Conservation (phyloP, 2,113 vertebrate species). For the Pontoporia blainvillei region DNA sequence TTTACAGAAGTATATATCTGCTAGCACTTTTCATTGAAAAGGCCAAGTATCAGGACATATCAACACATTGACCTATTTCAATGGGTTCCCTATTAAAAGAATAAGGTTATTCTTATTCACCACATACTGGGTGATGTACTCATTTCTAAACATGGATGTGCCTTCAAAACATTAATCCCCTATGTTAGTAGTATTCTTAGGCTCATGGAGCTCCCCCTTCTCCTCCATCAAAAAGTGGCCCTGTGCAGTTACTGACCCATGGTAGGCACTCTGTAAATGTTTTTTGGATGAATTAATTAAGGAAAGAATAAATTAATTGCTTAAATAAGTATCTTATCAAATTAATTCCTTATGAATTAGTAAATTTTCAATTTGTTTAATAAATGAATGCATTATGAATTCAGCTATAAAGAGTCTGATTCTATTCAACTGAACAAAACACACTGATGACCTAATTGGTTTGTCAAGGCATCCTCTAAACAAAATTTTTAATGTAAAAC, state of each 20-base stretch:
- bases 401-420: neutral
- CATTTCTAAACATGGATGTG: neutral
- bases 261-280: neutral
- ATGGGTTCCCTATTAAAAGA: neutral
- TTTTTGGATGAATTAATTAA: neutral
- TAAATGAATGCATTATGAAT: neutral
- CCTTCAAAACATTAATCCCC: neutral
- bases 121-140: too few species aligned
- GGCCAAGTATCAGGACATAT: neutral
- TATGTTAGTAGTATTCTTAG: neutral
- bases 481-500: neutral
- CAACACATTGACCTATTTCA: neutral
- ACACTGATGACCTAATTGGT: neutral
- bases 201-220: neutral
- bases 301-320: neutral
- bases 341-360: neutral
- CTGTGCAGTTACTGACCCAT: neutral
- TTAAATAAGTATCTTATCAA: neutral
- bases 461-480: neutral
- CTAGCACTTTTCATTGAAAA: neutral
- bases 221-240: neutral
- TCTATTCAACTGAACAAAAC: neutral
- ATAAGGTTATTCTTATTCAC: neutral
- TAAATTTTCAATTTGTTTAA: neutral
- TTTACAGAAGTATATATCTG: neutral